Evolutionary conservation across 2,888 invertebrate genomes (phyloP).

Genomic region (Theodoxus fluviatilis): DNA sequence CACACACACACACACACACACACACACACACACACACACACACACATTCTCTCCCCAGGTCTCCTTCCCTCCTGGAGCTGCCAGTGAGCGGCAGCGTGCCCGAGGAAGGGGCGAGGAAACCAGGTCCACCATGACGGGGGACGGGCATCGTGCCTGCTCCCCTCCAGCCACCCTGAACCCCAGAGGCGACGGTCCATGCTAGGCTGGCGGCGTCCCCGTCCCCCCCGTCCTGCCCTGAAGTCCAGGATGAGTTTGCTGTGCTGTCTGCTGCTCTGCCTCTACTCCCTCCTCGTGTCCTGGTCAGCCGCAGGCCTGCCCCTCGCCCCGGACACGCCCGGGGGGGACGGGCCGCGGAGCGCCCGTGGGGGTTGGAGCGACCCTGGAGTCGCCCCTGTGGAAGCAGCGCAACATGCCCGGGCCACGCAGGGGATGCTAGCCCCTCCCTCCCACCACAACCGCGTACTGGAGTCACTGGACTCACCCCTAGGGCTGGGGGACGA

Average conservation of each 20-base stretch:
- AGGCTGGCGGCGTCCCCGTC: constrained; percentile 25
- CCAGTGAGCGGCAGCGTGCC: not conserved
- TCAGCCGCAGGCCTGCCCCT: constrained; percentile 23
- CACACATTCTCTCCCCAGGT: not conserved
- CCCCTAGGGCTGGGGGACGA: too few relatives aligned
- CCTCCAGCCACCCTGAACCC: too few relatives aligned
- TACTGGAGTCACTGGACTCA: too few relatives aligned
- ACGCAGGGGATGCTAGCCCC: too few relatives aligned
- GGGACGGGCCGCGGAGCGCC: not conserved
- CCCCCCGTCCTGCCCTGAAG: constrained; percentile 28
- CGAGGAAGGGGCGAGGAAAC: too few relatives aligned
- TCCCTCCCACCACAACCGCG: too few relatives aligned
- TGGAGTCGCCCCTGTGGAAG: not conserved
- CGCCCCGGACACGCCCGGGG: not conserved
- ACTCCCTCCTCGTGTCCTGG: constrained; percentile 27
- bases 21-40: constrained; percentile 16
- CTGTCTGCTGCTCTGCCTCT: constrained; percentile 25
- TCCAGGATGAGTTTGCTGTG: constrained; percentile 27
- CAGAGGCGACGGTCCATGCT: too few relatives aligned
- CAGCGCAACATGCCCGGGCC: not conserved
- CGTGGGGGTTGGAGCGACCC: not conserved
- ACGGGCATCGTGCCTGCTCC: too few relatives aligned
- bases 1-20: constrained; percentile 19
- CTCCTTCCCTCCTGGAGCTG: not conserved
- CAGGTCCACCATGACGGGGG: too few relatives aligned